Evolutionary conservation across 2,888 invertebrate species (phyloP), one percentile per base, ranked within the genome.

Genomic region (Pseudolycoriella hygida): DNA sequence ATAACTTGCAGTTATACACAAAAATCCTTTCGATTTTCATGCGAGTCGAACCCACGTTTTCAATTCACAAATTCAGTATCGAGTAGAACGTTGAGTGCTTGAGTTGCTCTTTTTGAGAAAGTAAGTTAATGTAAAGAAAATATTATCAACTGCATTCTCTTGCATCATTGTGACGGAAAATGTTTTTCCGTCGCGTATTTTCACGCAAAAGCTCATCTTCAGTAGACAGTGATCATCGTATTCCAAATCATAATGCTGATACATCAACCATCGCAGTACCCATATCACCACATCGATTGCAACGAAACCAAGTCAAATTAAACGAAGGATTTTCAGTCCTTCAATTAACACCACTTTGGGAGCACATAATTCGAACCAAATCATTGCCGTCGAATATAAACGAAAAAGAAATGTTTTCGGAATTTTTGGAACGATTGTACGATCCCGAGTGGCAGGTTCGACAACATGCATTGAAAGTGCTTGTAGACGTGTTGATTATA

Each of bases 371-470:
- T 40, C 71, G 82, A 49, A 81, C 81, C 48, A 74, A 76, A 47
- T 72, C 77, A 45, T 69, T 86, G 46, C 86, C 86, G 37, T 73
- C 73, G 17, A 74, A 76, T 50, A 68, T 78, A 43, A 76, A 80
- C 56, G 73, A 76, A 2, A 67, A 68, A 48, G 69, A 73, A 46
- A 74, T 83, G 54, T 83, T 81, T 59, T 64, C 71, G 45, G 82
- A 82, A 54, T 76, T 85, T 56, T 69, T 76, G 40, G 78, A 80
- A 52, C 73, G 85, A 43, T 68, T 86, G 40, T 71, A 74, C 34
- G 82, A 83, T 59, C 81, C 84, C 1, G 86, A 87, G 60, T 81
- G 83, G 77, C 84, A 85, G 63, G 85, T 87, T 31, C 73, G 86
- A 10, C 79, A 85, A 51, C 84, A 87, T 60, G 85, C 86, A 19